Evolutionary conservation across 2,797 vertebrate species (phyloP), one percentile per base, ranked within the genome.

Genomic region (Calcarius lapponicus): DNA sequence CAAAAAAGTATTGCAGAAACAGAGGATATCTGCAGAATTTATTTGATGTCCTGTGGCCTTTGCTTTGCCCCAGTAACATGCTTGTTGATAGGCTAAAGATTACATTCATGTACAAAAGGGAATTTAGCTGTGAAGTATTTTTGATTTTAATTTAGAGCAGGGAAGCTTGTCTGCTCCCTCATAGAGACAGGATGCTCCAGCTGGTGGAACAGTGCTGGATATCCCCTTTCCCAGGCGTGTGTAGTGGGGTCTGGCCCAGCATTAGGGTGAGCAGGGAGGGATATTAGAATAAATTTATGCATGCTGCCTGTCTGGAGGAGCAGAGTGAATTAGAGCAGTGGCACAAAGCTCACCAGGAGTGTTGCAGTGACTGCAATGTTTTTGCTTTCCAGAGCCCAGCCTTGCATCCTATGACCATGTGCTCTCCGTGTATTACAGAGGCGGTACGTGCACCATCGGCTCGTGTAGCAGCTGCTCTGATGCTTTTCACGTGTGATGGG

Each of bases 341-440:
- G 29, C 34, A 11, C 57, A 70, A 17, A 91, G 67, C 43, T 86
- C 28, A 76, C 11, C 34, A 26, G 65, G 51, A 56, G 12, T 20
- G 26, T 25, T 3, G 2, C 50, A 81, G 45, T 97, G 57, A 95
- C 71, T 84, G 66, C 18, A 28, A 0, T 96, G 48, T 25, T 86
- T 96, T 88, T 86, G 86, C 78, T 92, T 97, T 97, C 18, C 91
- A 99, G 99, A 97, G 76, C 99, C 99, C 71, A 99, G 98, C 51
- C 97, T 99, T 90, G 98, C 99, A 24, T 97, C 99, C 1, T 99
- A 97, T 9, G 64, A 98, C 80, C 98, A 99, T 93, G 20, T 99
- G 78, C 94, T 99, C 75, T 66, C 14, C 1, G 47, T 98, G 40
- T 98, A 98, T 78, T 98, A 97, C 95, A 98, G 66, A 97, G 2